Conservation (phyloP, 2,888 invertebrate genomes). For the Trachelus stipa region DNA sequence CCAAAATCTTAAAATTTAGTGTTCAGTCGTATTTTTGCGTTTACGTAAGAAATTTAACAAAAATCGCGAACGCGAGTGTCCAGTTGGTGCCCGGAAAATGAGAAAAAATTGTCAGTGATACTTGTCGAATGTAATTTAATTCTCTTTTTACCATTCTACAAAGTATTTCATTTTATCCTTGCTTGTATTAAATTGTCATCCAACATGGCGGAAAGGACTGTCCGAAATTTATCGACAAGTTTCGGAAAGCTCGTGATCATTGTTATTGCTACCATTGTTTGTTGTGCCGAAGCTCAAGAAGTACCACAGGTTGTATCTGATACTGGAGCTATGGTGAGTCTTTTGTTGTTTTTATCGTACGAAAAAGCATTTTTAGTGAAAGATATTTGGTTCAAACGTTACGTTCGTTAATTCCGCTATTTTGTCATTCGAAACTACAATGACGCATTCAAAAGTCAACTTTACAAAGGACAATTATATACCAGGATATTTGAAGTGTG, state of each 20-base stretch:
- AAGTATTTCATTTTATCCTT: background rate
- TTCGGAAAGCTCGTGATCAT: background rate
- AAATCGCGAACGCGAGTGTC: conserved; percentile 21
- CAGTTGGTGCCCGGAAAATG: conserved; percentile 7
- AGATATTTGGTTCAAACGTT: background rate
- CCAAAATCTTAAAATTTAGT: too few relatives aligned
- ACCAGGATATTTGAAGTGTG: background rate
- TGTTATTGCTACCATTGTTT: background rate
- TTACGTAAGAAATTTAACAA: background rate
- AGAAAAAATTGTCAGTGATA: background rate
- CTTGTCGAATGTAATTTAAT: background rate
- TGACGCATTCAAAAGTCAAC: too few relatives aligned
- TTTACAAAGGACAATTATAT: background rate
- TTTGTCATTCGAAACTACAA: background rate
- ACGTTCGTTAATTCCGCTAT: too few relatives aligned
- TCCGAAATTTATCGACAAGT: background rate
- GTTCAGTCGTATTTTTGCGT: too few relatives aligned
- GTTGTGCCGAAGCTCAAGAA: background rate
- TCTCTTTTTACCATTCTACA: background rate
- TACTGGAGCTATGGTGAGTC: conserved; percentile 57
- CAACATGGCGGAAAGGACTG: background rate
- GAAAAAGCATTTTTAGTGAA: background rate
- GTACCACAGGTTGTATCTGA: conserved; percentile 37
- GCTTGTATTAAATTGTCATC: background rate
- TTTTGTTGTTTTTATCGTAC: background rate